Evolutionary conservation across 2,888 invertebrate genomes (phyloP), one percentile per base, ranked within the genome.

Genomic region (Buathra laborator): DNA sequence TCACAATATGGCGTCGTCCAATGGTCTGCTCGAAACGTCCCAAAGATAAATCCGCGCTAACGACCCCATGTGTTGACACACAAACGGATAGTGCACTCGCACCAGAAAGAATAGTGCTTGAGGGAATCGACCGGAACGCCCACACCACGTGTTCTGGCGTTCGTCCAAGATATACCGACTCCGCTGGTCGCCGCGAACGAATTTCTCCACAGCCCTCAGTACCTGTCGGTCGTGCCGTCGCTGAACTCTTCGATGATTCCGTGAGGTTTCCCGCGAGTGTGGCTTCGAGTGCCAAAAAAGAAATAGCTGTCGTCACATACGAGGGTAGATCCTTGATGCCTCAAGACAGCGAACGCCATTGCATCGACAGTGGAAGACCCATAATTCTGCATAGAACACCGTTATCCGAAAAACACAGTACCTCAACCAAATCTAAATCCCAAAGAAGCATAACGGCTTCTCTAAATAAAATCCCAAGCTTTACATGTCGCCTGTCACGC

Each of bases 11-110:
- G 79, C 82, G 79, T 75, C 83, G 76, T 48, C 72, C 82, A 29
- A 76, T 62, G 56, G 71, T 82, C 71, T 76, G 70, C 75, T 19
- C 80, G 24, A 83, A 67, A 68, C 81, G 76, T 46, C 74, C 75
- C 46, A 81, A 43, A 77, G 85, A 87, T 77, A 84, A 86, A 83
- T 84, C 87, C 68, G 74, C 83, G 74, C 59, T 86, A 80, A 87
- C 84, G 51, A 84, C 77, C 53, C 71, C 53, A 43, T 74, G 83
- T 66, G 86, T 79, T 80, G 86, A 67, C 44, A 80, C 83, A 16
- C 87, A 87, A 80, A 86, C 87, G 76, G 84, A 87, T 67, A 67
- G 71, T 71, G 53, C 72, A 48, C 29, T 68, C 32, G 46, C 64
- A 44, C 81, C 72, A 53, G 72, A 59, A 32, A 84, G 72, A 76